phyloP scores from a whole-genome alignment of 53 echinoderm and acorn worm genomes.

The Echinometra lucunter region DNA sequence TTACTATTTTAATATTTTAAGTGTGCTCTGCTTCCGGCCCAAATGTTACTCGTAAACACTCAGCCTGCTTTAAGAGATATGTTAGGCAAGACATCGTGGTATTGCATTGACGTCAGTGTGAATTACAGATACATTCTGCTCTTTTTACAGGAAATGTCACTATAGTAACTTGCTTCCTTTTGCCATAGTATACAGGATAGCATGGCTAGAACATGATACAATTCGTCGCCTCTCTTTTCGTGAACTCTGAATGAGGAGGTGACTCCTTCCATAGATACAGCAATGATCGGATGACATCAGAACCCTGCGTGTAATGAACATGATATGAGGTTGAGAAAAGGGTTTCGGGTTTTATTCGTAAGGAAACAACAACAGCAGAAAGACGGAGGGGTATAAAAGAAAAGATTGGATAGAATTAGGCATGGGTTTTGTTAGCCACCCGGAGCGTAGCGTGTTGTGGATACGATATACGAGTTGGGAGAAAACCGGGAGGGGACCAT shows the following conservation, averaged over 20 bases:
- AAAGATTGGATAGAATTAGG: background rate
- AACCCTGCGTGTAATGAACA: slow-evolving; percentile 20
- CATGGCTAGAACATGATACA: background rate
- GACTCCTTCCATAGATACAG: slow-evolving; percentile 27
- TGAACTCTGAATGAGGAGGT: background rate
- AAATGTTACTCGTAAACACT: too few relatives aligned
- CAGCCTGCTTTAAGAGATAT: too few relatives aligned
- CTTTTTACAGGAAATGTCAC: too few relatives aligned
- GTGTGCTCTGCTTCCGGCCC: too few relatives aligned
- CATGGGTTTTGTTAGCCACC: slow-evolving; percentile 32
- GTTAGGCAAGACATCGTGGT: too few relatives aligned
- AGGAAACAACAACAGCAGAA: background rate
- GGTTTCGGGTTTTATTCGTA: slow-evolving; percentile 41
- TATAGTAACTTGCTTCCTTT: too few relatives aligned
- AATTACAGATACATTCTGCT: too few relatives aligned
- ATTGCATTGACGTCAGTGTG: too few relatives aligned
- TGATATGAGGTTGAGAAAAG: slow-evolving; percentile 22
- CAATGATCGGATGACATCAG: slow-evolving; percentile 7
- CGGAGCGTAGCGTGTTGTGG: background rate
- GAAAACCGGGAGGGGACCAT: background rate
- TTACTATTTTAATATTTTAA: too few relatives aligned
- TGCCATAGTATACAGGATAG: too few relatives aligned
- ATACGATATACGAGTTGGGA: background rate
- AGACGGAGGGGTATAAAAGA: background rate
- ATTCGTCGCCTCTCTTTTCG: background rate